Evolutionary conservation across 2,888 invertebrate species (phyloP).

Genomic region (Melanchra persicariae): DNA sequence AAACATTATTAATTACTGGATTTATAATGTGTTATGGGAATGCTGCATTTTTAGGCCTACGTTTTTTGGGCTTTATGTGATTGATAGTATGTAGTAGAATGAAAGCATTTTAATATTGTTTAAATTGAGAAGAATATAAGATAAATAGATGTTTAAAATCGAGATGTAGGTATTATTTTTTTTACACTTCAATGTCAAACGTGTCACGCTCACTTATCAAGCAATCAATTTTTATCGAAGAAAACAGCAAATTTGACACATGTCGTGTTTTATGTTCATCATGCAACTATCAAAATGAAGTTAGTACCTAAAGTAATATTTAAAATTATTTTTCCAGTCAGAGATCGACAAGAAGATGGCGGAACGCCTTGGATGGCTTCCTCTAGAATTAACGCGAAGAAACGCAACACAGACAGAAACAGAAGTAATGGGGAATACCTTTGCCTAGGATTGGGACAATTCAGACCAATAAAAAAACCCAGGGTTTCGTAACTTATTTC

Average conservation of each 20-base stretch:
- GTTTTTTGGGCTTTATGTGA: neutral
- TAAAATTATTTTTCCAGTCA: no score
- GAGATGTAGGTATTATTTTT: neutral
- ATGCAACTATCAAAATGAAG: neutral
- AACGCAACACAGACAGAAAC: neutral
- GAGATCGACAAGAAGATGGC: neutral
- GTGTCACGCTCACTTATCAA: neutral
- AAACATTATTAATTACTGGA: conserved; percentile 13
- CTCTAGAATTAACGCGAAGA: neutral
- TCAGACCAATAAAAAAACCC: neutral
- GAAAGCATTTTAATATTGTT: no score
- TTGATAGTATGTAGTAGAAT: neutral
- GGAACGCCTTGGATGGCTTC: neutral
- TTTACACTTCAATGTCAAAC: conserved; percentile 13
- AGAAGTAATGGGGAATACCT: neutral
- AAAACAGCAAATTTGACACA: neutral
- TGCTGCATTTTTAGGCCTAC: neutral
- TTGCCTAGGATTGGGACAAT: neutral
- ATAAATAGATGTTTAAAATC: neutral
- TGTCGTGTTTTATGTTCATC: neutral
- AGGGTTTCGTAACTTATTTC: no score
- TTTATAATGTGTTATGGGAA: neutral
- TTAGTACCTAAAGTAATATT: neutral
- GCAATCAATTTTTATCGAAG: neutral
- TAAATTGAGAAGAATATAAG: neutral